Conservation (phyloP, 2,888 invertebrate genomes). For the Agrochola macilenta region DNA sequence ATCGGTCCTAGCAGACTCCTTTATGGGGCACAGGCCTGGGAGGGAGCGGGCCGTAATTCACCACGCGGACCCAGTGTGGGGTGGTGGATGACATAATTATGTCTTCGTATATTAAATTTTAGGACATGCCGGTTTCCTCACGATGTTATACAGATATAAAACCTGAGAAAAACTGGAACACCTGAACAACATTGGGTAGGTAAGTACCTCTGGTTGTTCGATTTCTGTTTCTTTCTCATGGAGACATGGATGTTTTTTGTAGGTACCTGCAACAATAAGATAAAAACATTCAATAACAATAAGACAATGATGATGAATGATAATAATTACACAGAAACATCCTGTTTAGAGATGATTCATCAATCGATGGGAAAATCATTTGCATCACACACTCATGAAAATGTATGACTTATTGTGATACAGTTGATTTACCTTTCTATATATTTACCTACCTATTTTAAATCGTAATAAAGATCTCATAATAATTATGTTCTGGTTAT, state of each 20-base stretch:
- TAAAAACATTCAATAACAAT: slow-evolving; percentile 25
- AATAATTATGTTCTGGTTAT: not conserved
- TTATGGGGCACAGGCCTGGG: too few species aligned
- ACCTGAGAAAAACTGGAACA: not conserved
- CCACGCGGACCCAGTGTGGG: too few species aligned
- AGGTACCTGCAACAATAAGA: slow-evolving; percentile 56
- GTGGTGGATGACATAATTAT: too few species aligned
- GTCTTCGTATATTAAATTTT: too few species aligned
- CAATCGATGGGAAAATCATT: slow-evolving; percentile 7
- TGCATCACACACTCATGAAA: slow-evolving; percentile 29
- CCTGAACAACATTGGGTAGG: too few species aligned
- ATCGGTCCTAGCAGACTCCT: too few species aligned
- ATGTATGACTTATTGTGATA: not conserved
- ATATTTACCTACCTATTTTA: too few species aligned
- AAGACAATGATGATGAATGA: slow-evolving; percentile 12
- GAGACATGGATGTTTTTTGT: not conserved
- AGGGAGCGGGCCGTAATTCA: too few species aligned
- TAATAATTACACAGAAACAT: slow-evolving; percentile 13
- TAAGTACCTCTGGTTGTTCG: too few species aligned
- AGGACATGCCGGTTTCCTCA: too few species aligned
- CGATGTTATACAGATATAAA: not conserved
- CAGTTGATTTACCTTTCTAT: not conserved
- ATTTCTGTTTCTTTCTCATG: not conserved
- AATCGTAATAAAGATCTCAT: not conserved
- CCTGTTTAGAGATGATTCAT: slow-evolving; percentile 17